phyloP scores from a whole-genome alignment of 1,140 invertebrate species.

The Oncopodura yosiiana region DNA sequence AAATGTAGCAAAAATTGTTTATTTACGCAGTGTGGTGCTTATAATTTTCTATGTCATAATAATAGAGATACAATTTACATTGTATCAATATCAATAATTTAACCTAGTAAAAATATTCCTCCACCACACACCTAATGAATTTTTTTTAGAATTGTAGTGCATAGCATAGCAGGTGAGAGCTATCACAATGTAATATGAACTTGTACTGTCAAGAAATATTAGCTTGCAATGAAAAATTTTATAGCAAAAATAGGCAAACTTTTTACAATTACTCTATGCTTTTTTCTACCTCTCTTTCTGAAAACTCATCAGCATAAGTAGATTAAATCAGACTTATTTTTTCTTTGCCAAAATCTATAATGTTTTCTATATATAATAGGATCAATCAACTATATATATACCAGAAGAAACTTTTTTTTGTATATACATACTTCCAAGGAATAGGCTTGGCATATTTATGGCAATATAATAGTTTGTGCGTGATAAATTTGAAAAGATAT shows the following conservation, averaged over 20 bases:
- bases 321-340: neutral
- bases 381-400: neutral
- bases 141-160: no score
- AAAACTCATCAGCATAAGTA: neutral
- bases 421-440: neutral
- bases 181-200: no score
- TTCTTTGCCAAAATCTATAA: neutral
- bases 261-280: neutral
- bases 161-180: no score
- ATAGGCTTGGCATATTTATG: neutral
- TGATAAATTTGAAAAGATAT: neutral
- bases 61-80: no score
- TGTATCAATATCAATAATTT: no score
- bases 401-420: neutral
- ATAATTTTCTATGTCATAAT: no score
- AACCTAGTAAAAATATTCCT: no score
- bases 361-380: neutral
- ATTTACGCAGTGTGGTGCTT: no score
- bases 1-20: no score
- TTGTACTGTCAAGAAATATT: no score
- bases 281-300: neutral
- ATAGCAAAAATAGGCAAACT: neutral
- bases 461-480: neutral
- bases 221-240: neutral
- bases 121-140: no score